Evolutionary conservation across 2,888 invertebrate genomes (phyloP).

Genomic region (Phorcus lineatus): DNA sequence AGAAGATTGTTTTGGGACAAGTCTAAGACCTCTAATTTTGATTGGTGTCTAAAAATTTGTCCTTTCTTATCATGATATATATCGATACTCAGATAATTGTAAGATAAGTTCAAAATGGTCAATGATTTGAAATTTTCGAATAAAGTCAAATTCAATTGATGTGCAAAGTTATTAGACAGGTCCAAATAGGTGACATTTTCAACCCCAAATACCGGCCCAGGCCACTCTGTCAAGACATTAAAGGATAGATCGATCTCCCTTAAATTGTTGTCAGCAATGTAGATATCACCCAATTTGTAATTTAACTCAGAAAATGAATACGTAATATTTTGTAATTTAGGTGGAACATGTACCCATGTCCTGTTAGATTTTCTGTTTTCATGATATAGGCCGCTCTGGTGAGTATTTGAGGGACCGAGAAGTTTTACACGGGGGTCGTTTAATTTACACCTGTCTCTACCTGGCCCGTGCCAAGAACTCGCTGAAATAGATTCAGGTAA

Average conservation of each 20-base stretch:
- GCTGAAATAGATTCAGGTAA: no score
- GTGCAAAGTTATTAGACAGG: conserved; percentile 38
- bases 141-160: conserved; percentile 21
- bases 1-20: conserved; percentile 30
- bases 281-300: not conserved
- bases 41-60: conserved; percentile 6
- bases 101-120: not conserved
- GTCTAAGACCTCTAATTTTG: conserved; percentile 26
- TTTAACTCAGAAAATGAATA: not conserved
- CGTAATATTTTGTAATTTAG: not conserved
- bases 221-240: conserved; percentile 34
- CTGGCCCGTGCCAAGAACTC: no score
- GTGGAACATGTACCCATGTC: not conserved
- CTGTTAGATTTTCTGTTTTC: not conserved
- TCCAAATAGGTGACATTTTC: conserved; percentile 32
- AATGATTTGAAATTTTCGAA: conserved; percentile 27
- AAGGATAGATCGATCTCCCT: conserved; percentile 35
- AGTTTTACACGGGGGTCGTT: no score
- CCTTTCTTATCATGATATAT: conserved; percentile 21
- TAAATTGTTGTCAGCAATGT: not conserved
- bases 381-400: no score
- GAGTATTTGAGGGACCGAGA: not conserved
- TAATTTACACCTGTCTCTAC: no score
- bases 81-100: not conserved
- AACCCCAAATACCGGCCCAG: conserved; percentile 34